Percentiles rank a stretch among this genome's conserved stretches.
These are phyloP conservation scores for Ciconia nigra DNA, from an alignment of 2,797 vertebrate genomes.

Conservation along the genomic window DNA sequence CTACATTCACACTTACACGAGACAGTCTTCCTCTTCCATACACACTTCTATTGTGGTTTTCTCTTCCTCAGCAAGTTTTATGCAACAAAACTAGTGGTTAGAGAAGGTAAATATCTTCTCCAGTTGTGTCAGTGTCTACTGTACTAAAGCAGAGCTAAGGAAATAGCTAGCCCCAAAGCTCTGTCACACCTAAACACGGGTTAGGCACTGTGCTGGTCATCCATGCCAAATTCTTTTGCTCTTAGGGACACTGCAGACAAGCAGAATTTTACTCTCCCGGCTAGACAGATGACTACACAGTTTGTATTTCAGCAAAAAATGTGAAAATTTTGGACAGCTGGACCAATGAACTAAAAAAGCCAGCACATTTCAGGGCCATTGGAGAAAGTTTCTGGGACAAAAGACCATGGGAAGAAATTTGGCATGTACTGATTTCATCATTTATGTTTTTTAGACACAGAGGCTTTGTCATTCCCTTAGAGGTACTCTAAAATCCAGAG, in stretches of 20 bases:
- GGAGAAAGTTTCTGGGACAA: neutral
- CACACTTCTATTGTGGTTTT: neutral
- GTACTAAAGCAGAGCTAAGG: neutral
- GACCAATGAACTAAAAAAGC: neutral
- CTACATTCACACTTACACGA: neutral
- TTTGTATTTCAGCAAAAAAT: neutral
- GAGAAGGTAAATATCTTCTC: neutral
- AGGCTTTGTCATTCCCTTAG: neutral
- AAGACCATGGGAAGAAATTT: neutral
- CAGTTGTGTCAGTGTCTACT: neutral
- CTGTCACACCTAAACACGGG: neutral
- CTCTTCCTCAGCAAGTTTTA: neutral
- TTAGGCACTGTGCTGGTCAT: neutral
- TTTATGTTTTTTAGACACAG: neutral
- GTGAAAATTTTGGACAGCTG: neutral
- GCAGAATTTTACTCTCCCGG: neutral
- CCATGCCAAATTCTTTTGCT: neutral
- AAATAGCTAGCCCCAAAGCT: neutral
- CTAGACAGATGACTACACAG: neutral
- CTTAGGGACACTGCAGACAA: neutral
- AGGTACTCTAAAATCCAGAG: neutral
- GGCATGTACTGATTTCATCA: neutral
- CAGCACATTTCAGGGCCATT: neutral
- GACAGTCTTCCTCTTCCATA: neutral
- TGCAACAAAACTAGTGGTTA: neutral